Evolutionary conservation across 92 coral and sea anemone species (phyloP), one percentile per base, ranked within the genome.

Genomic region (Bergia puertoricense): DNA sequence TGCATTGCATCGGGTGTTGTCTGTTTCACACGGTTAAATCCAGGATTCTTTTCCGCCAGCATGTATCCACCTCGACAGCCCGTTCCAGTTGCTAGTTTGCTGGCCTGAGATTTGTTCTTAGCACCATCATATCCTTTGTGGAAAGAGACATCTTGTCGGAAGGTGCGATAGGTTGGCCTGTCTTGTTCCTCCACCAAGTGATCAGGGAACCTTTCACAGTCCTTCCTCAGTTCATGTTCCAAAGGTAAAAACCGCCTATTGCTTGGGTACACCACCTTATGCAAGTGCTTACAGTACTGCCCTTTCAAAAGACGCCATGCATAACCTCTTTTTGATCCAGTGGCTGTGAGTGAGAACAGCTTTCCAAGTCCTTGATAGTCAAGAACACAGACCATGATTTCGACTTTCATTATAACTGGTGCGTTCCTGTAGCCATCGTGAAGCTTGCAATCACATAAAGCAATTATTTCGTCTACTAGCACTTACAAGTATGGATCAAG

Each of bases 401-500:
- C 89, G 23, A 87, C 94, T 48, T 92, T 92, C 44, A 74, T 72
- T 0, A 83, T 3, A 90, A 92, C 89, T 0, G 87, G 86, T 81
- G 80, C 87, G 59, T 59, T 74, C 59, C 51, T 75, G 86, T 86
- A 92, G 2, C 86, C 90, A 77, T 92, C 94, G 76, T 74, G 89
- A 15, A 77, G 6, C 67, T 59, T 89, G n/a, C 39, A 20, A 44
- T 38, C 14, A 23, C 80, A 57, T 0, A 91, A 50, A 36, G n/a
- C 72, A 2, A 65, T 13, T 6, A 91, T 43, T 39, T 91, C 94
- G 48, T 91, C 91, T 4, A 91, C 81, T 9, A 80, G 15, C 0
- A 91, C 88, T 85, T 91, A 90, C 3, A 89, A 41, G 84, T 14
- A 91, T 20, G 91, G 91, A 48, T 91, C 91, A 74, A 91, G 85